phyloP scores from a whole-genome alignment of 2,888 invertebrate species.

The Melinopterus prodromus region DNA sequence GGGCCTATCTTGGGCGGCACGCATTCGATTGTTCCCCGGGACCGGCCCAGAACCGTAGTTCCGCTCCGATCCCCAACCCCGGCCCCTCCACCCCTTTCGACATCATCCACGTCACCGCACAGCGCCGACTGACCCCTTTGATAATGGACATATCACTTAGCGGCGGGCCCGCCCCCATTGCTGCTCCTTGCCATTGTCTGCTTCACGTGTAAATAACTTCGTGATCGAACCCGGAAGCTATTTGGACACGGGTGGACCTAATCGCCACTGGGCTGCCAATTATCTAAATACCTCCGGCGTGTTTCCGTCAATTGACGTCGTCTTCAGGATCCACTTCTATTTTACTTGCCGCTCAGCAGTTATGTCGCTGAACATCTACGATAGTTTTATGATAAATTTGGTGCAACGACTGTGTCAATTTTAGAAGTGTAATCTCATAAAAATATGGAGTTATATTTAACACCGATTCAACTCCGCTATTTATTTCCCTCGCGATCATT shows the following conservation, averaged over 20 bases:
- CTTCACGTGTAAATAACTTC: background rate
- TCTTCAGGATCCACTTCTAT: background rate
- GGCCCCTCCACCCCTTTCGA: background rate
- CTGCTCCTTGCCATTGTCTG: conserved; percentile 16
- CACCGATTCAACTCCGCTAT: no score
- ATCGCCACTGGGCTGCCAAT: background rate
- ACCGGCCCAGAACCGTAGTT: conserved; percentile 15
- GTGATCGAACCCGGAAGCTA: background rate
- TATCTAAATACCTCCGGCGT: background rate
- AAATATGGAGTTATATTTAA: no score
- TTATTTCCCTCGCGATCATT: no score
- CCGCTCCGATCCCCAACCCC: background rate
- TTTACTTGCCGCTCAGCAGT: background rate
- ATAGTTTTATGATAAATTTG: background rate
- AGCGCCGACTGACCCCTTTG: background rate
- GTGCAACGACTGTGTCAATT: background rate
- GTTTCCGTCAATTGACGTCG: background rate
- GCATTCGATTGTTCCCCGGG: conserved; percentile 31
- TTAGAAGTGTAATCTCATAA: no score
- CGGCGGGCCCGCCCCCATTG: conserved; percentile 8
- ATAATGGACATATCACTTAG: conserved; percentile 32
- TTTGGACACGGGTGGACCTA: background rate
- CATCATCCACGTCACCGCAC: conserved; percentile 4
- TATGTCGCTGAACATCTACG: background rate
- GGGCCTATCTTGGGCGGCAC: conserved; percentile 28